phyloP scores from a whole-genome alignment of 53 echinoderm and acorn worm species.

The Actinopyga echinites region DNA sequence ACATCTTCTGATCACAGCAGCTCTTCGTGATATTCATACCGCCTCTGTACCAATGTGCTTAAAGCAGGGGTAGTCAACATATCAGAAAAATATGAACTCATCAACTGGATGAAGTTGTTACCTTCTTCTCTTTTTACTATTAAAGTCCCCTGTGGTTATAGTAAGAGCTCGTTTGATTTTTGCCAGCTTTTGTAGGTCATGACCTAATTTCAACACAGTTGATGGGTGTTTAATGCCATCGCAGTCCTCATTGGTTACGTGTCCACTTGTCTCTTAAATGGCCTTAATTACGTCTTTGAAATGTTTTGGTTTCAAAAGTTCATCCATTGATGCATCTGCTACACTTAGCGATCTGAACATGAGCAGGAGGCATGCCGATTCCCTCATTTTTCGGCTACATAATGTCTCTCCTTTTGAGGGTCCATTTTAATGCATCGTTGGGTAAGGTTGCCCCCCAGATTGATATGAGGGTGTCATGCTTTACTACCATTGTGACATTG shows the following conservation, averaged over 20 bases:
- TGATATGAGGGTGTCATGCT: too few species aligned
- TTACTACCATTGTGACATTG: too few species aligned
- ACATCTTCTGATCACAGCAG: neutral
- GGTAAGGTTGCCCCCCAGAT: too few species aligned
- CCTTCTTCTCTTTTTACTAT: neutral
- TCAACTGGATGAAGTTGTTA: conserved; percentile 8
- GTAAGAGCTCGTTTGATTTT: conserved; percentile 6
- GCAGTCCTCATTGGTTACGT: neutral
- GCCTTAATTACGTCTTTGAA: too few species aligned
- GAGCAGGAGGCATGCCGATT: too few species aligned
- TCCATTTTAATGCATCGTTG: too few species aligned
- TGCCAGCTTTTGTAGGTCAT: conserved; percentile 19
- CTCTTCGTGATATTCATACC: conserved; percentile 11
- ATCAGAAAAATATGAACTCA: neutral
- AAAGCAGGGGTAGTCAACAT: conserved; percentile 2
- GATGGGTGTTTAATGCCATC: conserved; percentile 1
- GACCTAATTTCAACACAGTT: conserved; percentile 9
- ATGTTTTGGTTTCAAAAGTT: too few species aligned
- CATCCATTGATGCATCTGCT: too few species aligned
- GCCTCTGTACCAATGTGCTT: neutral
- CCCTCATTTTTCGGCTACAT: too few species aligned
- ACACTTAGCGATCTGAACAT: too few species aligned
- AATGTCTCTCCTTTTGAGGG: too few species aligned
- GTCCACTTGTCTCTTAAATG: too few species aligned
- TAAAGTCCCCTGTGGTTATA: neutral